phyloP scores from a whole-genome alignment of 2,113 vertebrate species.

The Tachysurus fulvidraco region DNA sequence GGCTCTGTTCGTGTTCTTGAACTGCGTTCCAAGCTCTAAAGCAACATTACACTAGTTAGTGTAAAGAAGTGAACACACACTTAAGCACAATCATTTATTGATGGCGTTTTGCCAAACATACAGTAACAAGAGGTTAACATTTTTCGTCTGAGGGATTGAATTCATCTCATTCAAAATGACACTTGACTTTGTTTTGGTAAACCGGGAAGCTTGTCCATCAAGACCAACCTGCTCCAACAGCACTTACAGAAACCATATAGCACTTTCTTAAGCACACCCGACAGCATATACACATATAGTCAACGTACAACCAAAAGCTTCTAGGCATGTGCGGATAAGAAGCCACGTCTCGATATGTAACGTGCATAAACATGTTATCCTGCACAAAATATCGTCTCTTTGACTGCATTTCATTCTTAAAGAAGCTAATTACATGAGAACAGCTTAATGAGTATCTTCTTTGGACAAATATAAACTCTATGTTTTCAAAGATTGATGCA shows the following conservation, averaged over 20 bases:
- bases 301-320: background rate
- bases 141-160: background rate
- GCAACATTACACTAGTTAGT: background rate
- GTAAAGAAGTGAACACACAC: background rate
- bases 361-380: background rate
- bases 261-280: background rate
- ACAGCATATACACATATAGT: background rate
- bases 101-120: background rate
- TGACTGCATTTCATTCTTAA: background rate
- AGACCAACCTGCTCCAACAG: background rate
- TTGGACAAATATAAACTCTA: background rate
- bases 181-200: background rate
- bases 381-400: background rate
- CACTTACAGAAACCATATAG: conserved; percentile 5
- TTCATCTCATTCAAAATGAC: background rate
- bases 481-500: background rate
- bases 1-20: background rate
- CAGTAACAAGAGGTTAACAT: background rate
- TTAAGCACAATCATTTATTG: background rate
- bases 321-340: background rate
- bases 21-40: background rate
- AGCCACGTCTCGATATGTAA: background rate
- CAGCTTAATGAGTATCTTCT: background rate
- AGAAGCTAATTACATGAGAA: background rate
- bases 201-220: background rate